A percentile compares a stretch with the other conserved stretches of the same genome.
Conservation (phyloP, 2,888 invertebrate genomes). For the Eurois occulta region DNA sequence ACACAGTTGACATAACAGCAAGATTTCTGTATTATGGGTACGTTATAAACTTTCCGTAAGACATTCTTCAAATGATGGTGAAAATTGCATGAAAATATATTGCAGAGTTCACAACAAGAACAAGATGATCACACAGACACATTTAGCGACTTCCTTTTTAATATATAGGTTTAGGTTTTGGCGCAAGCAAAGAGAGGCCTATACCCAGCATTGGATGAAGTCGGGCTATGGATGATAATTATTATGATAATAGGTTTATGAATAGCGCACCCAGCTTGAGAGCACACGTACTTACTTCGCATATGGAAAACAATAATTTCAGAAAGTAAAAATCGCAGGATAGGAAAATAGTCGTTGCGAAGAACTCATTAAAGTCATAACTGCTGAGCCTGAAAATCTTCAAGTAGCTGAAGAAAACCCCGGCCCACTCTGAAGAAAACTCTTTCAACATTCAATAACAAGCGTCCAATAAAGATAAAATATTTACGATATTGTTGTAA, state of each 20-base stretch:
- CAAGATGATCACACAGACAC: neutral
- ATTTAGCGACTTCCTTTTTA: neutral
- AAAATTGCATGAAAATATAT: neutral
- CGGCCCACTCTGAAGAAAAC: neutral
- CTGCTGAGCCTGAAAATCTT: neutral
- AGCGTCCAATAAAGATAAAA: slow-evolving; percentile 45
- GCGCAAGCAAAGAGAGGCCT: neutral
- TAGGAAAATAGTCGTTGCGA: neutral
- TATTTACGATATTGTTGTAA: slow-evolving; percentile 61
- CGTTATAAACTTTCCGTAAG: neutral
- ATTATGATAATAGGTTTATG: neutral
- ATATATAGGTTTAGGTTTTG: neutral
- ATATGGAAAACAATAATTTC: neutral
- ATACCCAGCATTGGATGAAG: too few species aligned
- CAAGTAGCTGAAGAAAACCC: slow-evolving; percentile 1
- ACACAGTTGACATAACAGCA: neutral
- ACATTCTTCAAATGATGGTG: neutral
- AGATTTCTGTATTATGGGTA: neutral
- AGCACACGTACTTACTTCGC: neutral
- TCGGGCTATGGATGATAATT: too few species aligned
- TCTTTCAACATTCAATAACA: slow-evolving; percentile 34
- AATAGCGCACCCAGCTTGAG: neutral
- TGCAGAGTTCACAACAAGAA: neutral
- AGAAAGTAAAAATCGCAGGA: neutral
- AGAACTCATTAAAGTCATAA: neutral